These are phyloP conservation scores for Neosalanx taihuensis DNA, from an alignment of 2,797 vertebrate species.

Conservation along the genomic window DNA sequence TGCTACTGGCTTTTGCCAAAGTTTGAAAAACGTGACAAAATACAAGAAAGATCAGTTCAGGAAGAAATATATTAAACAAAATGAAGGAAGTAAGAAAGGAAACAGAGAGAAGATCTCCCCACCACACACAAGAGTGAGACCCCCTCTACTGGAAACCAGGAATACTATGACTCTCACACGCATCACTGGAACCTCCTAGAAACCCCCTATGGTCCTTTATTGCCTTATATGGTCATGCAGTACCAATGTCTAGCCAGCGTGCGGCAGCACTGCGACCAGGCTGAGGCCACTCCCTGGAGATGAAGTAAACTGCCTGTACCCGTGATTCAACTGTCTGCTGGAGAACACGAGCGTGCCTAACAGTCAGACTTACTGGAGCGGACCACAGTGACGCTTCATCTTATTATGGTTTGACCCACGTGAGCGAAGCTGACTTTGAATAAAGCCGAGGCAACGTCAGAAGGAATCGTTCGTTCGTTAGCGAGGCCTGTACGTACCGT, in stretches of 20 bases:
- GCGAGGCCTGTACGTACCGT: slow-evolving; percentile 72
- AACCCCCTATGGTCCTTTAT: slow-evolving; percentile 27
- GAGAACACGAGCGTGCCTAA: too few species aligned
- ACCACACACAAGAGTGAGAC: neutral
- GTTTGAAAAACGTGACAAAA: neutral
- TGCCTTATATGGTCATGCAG: slow-evolving; percentile 58
- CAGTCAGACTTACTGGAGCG: too few species aligned
- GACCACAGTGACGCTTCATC: too few species aligned
- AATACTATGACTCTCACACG: neutral
- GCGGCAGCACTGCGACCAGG: slow-evolving; percentile 47
- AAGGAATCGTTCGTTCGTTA: neutral
- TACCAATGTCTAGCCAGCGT: slow-evolving; percentile 41
- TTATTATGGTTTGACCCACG: too few species aligned
- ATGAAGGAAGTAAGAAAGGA: too few species aligned
- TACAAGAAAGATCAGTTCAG: neutral
- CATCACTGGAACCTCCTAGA: slow-evolving; percentile 14
- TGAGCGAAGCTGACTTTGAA: neutral
- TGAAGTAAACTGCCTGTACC: neutral
- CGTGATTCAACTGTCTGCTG: too few species aligned
- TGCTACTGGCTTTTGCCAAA: neutral
- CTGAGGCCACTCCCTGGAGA: slow-evolving; percentile 37
- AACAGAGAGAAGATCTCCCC: neutral
- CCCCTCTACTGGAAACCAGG: neutral
- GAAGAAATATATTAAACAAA: neutral
- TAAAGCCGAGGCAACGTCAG: neutral